Base-by-base conservation (phyloP, 2,797 vertebrate species). In the Mus spretus region DNA sequence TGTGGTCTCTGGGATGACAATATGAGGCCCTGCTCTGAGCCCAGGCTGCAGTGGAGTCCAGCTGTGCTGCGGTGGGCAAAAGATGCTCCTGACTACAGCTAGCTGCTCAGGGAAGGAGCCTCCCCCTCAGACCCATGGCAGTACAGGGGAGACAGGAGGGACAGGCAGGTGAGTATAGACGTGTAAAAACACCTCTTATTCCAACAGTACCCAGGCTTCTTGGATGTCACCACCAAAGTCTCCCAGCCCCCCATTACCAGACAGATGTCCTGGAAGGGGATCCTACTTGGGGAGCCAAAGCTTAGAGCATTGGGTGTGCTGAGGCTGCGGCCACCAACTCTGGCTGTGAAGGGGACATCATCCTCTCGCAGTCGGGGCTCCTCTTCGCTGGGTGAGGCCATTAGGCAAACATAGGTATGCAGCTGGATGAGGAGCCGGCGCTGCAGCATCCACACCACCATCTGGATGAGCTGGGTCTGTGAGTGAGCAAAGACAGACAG, bases 391-490 rank as follows among this genome's bases (percentile, higher is more conserved):
- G 99, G 99, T 0, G 99, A 99, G 85, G 99, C 99, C 98, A 99
- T 98, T 92, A 99, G 98, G 97, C 99, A 99, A 40, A 99, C 99
- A 0, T 99, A 99, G 0, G 99, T 99, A 98, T 99, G 99, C 44
- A 99, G 98, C 98, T 99, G 99, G 94, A 99, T 99, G 26, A 99
- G 99, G 57, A 99, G 99, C 40, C 99, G 98, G 85, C 98, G 99
- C 98, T 99, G 99, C 1, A 99, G 99, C 99, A 99, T 99, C 99
- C 99, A 99, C 90, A 99, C 99, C 97, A 99, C 99, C 99, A 99
- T 99, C 98, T 99, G 99, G 93, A 99, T 99, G 55, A 99, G 98
- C 98, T 99, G 99, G 13, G 99, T 99, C 99, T 99, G 98, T 28
- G 24, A 47, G 85, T 8, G 17, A 96, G 44, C 79, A 74, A 37